These are phyloP conservation scores for Polyommatus icarus DNA, from an alignment of 2,888 invertebrate genomes.

Conservation along the genomic window DNA sequence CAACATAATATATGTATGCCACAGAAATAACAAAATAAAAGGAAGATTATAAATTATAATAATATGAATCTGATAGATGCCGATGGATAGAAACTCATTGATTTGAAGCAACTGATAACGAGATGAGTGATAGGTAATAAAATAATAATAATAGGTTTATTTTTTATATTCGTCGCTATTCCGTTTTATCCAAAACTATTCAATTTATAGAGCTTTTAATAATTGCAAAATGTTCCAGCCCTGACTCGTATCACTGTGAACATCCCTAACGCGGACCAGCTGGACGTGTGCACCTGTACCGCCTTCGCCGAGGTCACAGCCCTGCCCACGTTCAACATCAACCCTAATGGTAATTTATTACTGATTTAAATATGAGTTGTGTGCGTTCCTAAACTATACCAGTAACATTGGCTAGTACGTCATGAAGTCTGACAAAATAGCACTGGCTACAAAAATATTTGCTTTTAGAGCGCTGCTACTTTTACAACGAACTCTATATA, in stretches of 20 bases:
- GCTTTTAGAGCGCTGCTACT: no score
- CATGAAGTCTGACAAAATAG: no score
- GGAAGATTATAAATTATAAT: background rate
- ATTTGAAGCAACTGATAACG: background rate
- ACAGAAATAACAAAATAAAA: no score
- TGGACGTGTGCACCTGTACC: slow-evolving; percentile 54
- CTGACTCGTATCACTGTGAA: slow-evolving; percentile 55
- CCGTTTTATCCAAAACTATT: background rate
- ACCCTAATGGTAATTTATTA: slow-evolving; percentile 52
- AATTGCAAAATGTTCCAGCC: slow-evolving; percentile 47
- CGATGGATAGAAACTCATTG: background rate
- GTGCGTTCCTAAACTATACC: no score
- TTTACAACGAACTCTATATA: no score
- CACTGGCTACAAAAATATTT: no score
- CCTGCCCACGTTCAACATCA: slow-evolving; percentile 52
- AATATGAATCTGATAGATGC: background rate
- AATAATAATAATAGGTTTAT: no score
- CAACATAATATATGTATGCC: no score
- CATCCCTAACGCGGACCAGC: slow-evolving; percentile 42
- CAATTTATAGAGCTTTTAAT: background rate
- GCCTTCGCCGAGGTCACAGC: slow-evolving; percentile 57
- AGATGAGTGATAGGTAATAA: no score
- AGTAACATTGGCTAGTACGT: no score
- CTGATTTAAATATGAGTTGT: no score
- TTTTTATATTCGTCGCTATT: background rate